Conservation (phyloP, 35 echinoderm and acorn worm species). For the Heliocidaris erythrogramma region DNA sequence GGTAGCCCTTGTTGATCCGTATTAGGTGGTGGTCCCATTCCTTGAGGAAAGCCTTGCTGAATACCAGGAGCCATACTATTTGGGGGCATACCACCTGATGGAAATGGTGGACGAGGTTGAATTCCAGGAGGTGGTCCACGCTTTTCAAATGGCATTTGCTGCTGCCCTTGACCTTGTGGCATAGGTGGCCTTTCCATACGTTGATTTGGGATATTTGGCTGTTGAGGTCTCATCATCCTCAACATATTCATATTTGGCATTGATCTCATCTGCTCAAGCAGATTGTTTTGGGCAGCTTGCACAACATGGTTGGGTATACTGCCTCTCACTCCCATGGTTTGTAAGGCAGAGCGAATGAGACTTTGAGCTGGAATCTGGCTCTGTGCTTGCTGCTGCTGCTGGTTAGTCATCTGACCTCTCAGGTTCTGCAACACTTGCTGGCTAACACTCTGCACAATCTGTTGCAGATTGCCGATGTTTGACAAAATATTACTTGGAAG, state of each 20-base stretch:
- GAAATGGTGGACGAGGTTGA: not conserved
- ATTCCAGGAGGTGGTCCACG: not conserved
- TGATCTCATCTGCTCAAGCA: slow-evolving; percentile 3
- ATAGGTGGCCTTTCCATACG: slow-evolving; percentile 9
- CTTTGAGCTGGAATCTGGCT: slow-evolving; percentile 1
- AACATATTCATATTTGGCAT: slow-evolving; percentile 8
- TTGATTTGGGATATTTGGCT: not conserved
- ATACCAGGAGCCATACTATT: slow-evolving; percentile 1
- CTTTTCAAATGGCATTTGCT: not conserved
- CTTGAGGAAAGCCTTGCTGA: slow-evolving; percentile 2
- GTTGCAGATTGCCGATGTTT: slow-evolving; percentile 31
- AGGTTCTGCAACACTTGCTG: not conserved
- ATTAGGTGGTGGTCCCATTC: not conserved
- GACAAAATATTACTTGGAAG: not conserved
- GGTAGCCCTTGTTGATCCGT: not conserved
- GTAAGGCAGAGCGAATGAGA: slow-evolving; percentile 28
- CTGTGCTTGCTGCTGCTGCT: not conserved
- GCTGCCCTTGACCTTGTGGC: not conserved
- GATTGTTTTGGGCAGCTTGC: slow-evolving; percentile 16
- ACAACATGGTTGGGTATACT: slow-evolving; percentile 5
- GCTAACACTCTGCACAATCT: slow-evolving; percentile 35
- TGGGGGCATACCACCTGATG: not conserved
- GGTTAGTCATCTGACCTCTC: not conserved
- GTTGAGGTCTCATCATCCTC: slow-evolving; percentile 6
- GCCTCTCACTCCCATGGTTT: slow-evolving; percentile 17